Evolutionary conservation across 2,113 vertebrate species (phyloP).

Genomic region (Meriones unguiculatus): DNA sequence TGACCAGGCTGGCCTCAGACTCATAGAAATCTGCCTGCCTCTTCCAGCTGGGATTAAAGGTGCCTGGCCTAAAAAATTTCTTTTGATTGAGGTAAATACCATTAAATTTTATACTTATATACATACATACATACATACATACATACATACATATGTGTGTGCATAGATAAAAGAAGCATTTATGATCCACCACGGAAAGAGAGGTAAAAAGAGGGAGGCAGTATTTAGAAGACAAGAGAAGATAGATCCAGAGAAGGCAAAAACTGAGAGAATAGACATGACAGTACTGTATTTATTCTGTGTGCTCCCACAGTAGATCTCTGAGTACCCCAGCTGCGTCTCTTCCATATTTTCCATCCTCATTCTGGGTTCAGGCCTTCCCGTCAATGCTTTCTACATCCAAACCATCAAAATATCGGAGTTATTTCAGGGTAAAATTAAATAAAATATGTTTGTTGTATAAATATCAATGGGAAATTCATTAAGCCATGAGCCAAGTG

Average conservation of each 20-base stretch:
- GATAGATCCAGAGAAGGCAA: not conserved
- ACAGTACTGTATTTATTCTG: not conserved
- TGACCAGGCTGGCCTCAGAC: not conserved
- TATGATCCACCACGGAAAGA: not conserved
- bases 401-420: not conserved
- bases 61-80: not conserved
- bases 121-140: too few species aligned
- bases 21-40: not conserved
- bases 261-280: not conserved
- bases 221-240: not conserved
- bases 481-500: conserved; percentile 29
- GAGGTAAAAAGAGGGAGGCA: not conserved
- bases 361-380: not conserved
- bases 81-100: not conserved
- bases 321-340: not conserved
- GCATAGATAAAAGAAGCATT: not conserved
- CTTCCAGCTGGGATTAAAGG: not conserved
- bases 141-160: not conserved
- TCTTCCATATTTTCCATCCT: not conserved
- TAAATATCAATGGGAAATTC: conserved; percentile 55
- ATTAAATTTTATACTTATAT: not conserved
- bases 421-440: conserved; percentile 56
- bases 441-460: conserved; percentile 44
- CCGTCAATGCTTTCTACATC: not conserved
- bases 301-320: not conserved